phyloP scores from a whole-genome alignment of 2,113 vertebrate species.

The Lipotes vexillifer region DNA sequence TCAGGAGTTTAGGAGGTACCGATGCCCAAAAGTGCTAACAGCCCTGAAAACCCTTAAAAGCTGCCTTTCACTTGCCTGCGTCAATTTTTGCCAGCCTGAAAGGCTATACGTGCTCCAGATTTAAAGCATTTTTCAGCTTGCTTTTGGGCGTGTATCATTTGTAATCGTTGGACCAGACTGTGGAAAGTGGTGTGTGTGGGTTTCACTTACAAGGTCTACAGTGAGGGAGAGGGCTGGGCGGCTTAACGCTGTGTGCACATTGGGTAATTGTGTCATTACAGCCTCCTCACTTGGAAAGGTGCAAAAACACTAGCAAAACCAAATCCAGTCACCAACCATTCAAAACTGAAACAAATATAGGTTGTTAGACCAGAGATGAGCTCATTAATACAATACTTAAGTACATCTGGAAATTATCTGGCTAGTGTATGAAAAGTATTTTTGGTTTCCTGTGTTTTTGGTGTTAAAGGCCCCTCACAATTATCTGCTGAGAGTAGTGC shows the following conservation, averaged over 20 bases:
- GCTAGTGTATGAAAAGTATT: too few relatives aligned
- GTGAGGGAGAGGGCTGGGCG: fast-evolving
- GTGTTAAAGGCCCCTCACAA: not conserved
- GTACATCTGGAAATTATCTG: not conserved
- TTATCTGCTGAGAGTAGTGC: not conserved
- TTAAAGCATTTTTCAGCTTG: fast-evolving
- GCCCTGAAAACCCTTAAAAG: not conserved
- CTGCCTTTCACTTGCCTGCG: too few relatives aligned
- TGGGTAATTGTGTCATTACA: too few relatives aligned
- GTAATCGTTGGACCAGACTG: not conserved
- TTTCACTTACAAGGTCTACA: not conserved
- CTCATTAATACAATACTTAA: not conserved
- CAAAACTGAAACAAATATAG: not conserved
- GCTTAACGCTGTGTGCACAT: not conserved
- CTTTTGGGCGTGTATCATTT: not conserved
- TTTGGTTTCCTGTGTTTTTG: not conserved
- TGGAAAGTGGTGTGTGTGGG: not conserved
- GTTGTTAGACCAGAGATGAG: not conserved
- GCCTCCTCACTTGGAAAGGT: not conserved
- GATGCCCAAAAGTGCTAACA: fast-evolving
- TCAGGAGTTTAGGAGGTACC: fast-evolving
- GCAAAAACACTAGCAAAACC: not conserved
- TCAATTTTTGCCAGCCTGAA: not conserved
- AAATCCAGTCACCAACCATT: too few relatives aligned
- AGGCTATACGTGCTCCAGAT: too few relatives aligned